Conservation (phyloP, 2,113 vertebrate species). For the Clarias macrocephalus region DNA sequence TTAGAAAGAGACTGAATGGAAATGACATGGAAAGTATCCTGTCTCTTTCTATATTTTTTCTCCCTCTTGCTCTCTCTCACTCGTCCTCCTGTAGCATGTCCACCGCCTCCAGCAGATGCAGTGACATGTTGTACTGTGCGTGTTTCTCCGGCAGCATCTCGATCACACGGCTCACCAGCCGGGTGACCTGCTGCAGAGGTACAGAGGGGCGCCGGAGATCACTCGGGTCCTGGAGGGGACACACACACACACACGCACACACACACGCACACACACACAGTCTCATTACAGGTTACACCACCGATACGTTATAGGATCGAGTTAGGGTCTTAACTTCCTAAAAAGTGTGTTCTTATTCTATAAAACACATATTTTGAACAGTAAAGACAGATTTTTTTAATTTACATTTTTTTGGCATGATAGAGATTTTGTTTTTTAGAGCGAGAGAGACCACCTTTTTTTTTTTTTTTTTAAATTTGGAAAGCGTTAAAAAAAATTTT, state of each 20-base stretch:
- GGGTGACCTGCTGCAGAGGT: constrained; percentile 79
- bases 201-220: constrained; percentile 84
- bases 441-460: too few relatives aligned
- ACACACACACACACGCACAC: constrained; percentile 26
- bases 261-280: constrained; percentile 2
- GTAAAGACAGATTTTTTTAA: too few relatives aligned
- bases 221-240: constrained; percentile 79
- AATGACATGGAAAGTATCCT: neutral
- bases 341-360: too few relatives aligned
- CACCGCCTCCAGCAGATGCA: constrained; percentile 89
- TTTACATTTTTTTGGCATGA: too few relatives aligned
- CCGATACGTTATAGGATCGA: neutral
- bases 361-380: too few relatives aligned
- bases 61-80: constrained; percentile 49
- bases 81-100: constrained; percentile 74
- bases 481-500: too few relatives aligned
- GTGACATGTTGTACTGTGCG: constrained; percentile 86
- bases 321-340: neutral
- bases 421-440: too few relatives aligned
- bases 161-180: constrained; percentile 82
- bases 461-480: too few relatives aligned
- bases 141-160: constrained; percentile 94
- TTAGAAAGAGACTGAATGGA: constrained; percentile 18
- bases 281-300: neutral
- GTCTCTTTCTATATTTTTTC: neutral